Percentiles rank a stretch among this genome's conserved stretches.
These are phyloP conservation scores for Horisme vitalbata DNA, from an alignment of 2,888 invertebrate species.

Conservation along the genomic window DNA sequence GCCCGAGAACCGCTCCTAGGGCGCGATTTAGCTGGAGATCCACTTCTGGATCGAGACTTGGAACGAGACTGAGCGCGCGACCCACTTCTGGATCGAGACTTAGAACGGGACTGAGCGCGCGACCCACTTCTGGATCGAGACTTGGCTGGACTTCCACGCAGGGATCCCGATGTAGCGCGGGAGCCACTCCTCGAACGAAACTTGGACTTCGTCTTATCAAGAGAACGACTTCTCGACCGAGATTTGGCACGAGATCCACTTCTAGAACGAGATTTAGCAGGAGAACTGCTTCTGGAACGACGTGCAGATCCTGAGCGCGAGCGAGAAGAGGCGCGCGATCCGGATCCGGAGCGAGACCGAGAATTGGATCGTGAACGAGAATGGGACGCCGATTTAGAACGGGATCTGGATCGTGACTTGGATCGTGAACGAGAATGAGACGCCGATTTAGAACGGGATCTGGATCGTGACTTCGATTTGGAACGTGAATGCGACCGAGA, in stretches of 20 bases:
- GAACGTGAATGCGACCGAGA: conserved; percentile 6
- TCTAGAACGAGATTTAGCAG: conserved; percentile 21
- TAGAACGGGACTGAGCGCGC: conserved; percentile 20
- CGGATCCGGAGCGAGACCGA: conserved; percentile 16
- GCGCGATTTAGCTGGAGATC: conserved; percentile 23
- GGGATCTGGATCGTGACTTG: conserved; percentile 13
- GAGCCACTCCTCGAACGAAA: conserved; percentile 29
- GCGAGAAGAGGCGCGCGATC: conserved; percentile 24
- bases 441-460: conserved; percentile 17
- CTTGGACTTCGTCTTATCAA: conserved; percentile 18
- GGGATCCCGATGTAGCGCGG: conserved; percentile 13
- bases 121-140: conserved; percentile 18
- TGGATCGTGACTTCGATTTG: conserved; percentile 13
- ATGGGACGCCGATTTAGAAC: conserved; percentile 17
- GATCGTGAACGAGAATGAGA: conserved; percentile 17
- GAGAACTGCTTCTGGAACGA: conserved; percentile 38
- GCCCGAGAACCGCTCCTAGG: conserved; percentile 33
- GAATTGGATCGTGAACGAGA: conserved; percentile 36
- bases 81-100: conserved; percentile 15
- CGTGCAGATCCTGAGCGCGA: conserved; percentile 39
- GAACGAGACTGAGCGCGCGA: conserved; percentile 22
- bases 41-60: conserved; percentile 17
- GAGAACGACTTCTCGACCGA: conserved; percentile 23
- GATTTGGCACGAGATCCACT: conserved; percentile 17
- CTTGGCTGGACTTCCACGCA: conserved; percentile 2